Evolutionary conservation across 2,113 vertebrate genomes (phyloP).

Genomic region (Clarias batrachus): DNA sequence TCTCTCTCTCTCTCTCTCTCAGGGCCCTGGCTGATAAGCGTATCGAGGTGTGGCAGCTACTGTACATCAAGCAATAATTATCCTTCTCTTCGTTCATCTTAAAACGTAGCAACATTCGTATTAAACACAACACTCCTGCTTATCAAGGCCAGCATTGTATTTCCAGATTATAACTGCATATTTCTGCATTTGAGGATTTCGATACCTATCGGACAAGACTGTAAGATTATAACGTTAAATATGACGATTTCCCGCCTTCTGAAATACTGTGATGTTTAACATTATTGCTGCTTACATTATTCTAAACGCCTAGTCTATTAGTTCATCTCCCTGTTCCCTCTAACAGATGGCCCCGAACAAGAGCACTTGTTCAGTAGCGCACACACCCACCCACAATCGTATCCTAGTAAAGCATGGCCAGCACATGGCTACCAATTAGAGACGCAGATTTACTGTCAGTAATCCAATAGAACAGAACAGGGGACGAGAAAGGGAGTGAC

Average conservation of each 20-base stretch:
- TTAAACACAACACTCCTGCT: not conserved
- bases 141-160: not conserved
- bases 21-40: no score
- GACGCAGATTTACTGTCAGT: constrained; percentile 66
- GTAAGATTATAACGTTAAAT: not conserved
- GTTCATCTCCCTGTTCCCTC: not conserved
- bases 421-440: constrained; percentile 71
- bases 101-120: no score
- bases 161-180: not conserved
- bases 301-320: not conserved
- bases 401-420: constrained; percentile 73
- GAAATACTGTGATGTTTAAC: not conserved
- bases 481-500: not conserved
- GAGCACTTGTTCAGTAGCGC: constrained; percentile 52
- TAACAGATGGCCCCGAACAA: constrained; percentile 69
- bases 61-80: no score
- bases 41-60: no score
- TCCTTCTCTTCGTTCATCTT: no score
- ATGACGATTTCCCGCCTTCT: not conserved
- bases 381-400: constrained; percentile 57
- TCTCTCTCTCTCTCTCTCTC: no score
- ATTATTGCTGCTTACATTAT: not conserved
- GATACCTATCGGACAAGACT: not conserved
- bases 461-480: constrained; percentile 61
- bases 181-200: not conserved